Evolutionary conservation across 2,797 vertebrate species (phyloP).

Genomic region (Orestias chungarensis): DNA sequence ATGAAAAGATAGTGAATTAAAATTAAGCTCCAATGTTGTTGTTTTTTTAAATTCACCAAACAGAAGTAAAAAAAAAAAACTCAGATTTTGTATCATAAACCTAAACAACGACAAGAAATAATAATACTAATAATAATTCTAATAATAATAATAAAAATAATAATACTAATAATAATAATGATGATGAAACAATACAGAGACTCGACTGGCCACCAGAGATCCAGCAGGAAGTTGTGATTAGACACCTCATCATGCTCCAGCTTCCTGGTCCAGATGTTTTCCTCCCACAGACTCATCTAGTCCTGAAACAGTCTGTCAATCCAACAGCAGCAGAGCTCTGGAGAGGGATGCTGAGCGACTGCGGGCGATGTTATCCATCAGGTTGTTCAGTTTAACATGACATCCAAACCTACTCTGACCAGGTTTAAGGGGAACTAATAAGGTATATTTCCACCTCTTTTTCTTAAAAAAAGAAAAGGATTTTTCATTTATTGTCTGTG

Average conservation of each 20-base stretch:
- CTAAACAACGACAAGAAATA: no score
- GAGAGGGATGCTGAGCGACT: slow-evolving; percentile 70
- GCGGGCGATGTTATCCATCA: slow-evolving; percentile 75
- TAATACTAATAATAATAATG: no score
- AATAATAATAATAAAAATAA: no score
- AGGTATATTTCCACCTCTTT: slow-evolving; percentile 59
- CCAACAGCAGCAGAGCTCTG: slow-evolving; percentile 29
- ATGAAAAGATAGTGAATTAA: no score
- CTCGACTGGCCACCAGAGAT: background rate
- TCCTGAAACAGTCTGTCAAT: slow-evolving; percentile 65
- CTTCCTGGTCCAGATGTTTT: slow-evolving; percentile 37
- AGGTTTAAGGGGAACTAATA: slow-evolving; percentile 35
- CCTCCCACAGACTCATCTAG: slow-evolving; percentile 58
- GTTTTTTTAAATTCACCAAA: no score
- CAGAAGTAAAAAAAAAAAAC: no score
- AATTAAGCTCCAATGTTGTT: no score
- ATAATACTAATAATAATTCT: no score
- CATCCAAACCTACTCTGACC: slow-evolving; percentile 28
- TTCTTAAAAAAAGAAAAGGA: background rate
- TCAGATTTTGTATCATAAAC: background rate
- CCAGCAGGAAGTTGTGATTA: background rate
- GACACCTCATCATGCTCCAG: background rate
- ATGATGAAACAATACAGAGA: background rate
- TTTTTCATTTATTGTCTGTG: background rate
- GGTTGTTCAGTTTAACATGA: slow-evolving; percentile 58